These are phyloP conservation scores for Heloderma charlesbogerti DNA, from an alignment of 2,113 vertebrate genomes.

Conservation along the genomic window DNA sequence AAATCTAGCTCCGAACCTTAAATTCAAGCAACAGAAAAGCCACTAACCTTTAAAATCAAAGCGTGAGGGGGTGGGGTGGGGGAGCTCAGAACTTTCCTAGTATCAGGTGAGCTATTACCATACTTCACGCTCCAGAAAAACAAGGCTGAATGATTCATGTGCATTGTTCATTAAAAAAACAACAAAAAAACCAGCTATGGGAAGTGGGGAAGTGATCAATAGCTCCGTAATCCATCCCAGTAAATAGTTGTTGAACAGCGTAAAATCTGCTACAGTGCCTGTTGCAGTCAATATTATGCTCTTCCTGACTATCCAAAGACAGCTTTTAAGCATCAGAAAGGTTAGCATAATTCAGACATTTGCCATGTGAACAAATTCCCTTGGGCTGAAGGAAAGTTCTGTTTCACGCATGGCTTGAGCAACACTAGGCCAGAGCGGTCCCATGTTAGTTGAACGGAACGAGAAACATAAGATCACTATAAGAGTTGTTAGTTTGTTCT, in stretches of 20 bases:
- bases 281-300: background rate
- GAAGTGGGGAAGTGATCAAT: conserved; percentile 21
- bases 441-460: background rate
- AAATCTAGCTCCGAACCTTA: background rate
- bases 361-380: background rate
- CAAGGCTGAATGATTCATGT: background rate
- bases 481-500: background rate
- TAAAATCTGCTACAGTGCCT: conserved; percentile 5
- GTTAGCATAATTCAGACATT: background rate
- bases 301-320: background rate
- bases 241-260: background rate
- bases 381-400: background rate
- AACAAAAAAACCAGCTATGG: background rate
- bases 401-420: background rate
- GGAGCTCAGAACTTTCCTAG: background rate
- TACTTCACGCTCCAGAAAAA: background rate
- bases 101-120: background rate
- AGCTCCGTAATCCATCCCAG: background rate
- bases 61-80: no score
- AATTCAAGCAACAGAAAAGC: conserved; percentile 14
- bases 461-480: background rate
- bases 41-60: background rate
- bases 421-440: background rate
- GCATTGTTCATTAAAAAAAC: no score
- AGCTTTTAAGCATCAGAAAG: background rate